phyloP scores from a whole-genome alignment of 2,888 invertebrate species.

The Leptinotarsa tumamoca region DNA sequence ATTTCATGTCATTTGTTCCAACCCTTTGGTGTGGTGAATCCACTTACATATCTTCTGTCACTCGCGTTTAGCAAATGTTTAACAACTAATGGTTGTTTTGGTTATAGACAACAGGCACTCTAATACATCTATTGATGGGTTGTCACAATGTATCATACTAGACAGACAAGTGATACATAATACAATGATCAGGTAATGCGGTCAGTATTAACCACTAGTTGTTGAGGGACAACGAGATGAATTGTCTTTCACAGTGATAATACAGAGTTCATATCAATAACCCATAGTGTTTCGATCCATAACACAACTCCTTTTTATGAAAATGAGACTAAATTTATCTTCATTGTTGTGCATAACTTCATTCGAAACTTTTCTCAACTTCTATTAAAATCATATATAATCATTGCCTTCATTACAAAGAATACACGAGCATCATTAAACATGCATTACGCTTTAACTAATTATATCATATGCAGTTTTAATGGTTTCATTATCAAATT shows the following conservation, averaged over 20 bases:
- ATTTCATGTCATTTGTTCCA: background rate
- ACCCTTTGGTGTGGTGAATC: background rate
- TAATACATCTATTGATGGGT: background rate
- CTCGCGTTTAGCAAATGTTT: background rate
- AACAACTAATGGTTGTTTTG: background rate
- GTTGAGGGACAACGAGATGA: background rate
- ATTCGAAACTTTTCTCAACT: background rate
- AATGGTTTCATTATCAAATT: slow-evolving; percentile 2
- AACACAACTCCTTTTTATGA: background rate
- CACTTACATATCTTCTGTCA: background rate
- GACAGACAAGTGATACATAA: background rate
- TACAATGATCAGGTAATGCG: background rate
- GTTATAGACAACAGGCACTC: background rate
- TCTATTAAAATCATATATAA: slow-evolving; percentile 2
- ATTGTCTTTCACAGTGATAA: background rate
- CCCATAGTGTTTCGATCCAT: background rate
- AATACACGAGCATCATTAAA: background rate
- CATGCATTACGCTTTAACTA: background rate
- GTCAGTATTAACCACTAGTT: background rate
- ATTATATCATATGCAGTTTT: slow-evolving; percentile 5
- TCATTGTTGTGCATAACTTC: background rate
- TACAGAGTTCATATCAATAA: background rate
- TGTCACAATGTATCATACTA: background rate
- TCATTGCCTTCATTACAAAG: background rate
- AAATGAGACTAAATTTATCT: background rate